A percentile compares a stretch with the other conserved stretches of the same genome.
Evolutionary conservation across 2,888 invertebrate species (phyloP).

Genomic region (Xylocampa areola): DNA sequence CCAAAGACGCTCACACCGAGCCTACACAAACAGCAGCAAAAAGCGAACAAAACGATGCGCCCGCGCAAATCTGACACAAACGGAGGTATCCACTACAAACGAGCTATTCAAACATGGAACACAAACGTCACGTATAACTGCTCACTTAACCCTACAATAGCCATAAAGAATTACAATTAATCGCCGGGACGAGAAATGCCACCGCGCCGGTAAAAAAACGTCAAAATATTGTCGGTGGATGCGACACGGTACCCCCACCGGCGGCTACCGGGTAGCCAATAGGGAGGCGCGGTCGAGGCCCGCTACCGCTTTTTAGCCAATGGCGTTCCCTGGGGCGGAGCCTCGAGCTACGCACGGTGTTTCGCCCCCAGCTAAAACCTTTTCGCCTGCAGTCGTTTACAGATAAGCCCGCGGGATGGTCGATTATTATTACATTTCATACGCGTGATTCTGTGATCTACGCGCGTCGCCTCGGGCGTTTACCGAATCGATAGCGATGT

Average conservation of each 20-base stretch:
- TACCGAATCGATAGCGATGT: constrained; percentile 83
- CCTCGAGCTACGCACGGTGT: constrained; percentile 83
- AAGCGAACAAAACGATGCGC: constrained; percentile 70
- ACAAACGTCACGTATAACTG: constrained; percentile 80
- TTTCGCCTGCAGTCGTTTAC: constrained; percentile 90
- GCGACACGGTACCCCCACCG: constrained; percentile 78
- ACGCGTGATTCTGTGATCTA: constrained; percentile 85
- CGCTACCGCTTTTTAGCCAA: constrained; percentile 84
- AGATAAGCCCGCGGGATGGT: constrained; percentile 89
- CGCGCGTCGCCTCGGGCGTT: constrained; percentile 79
- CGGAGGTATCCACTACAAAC: constrained; percentile 65
- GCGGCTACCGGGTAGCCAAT: constrained; percentile 80
- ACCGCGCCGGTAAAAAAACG: constrained; percentile 85
- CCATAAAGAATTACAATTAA: constrained; percentile 89
- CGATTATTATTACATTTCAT: constrained; percentile 87
- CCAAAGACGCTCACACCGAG: constrained; percentile 62
- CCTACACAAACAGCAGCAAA: constrained; percentile 70
- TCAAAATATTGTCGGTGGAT: constrained; percentile 85
- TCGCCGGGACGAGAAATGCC: constrained; percentile 86
- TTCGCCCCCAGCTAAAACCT: constrained; percentile 89
- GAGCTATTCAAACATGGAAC: constrained; percentile 75
- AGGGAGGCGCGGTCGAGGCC: constrained; percentile 73
- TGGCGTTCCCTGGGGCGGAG: constrained; percentile 86
- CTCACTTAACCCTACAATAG: constrained; percentile 88
- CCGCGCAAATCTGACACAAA: constrained; percentile 73